Evolutionary conservation across 1,140 invertebrate genomes (phyloP).

Genomic region (Papilio machaon): DNA sequence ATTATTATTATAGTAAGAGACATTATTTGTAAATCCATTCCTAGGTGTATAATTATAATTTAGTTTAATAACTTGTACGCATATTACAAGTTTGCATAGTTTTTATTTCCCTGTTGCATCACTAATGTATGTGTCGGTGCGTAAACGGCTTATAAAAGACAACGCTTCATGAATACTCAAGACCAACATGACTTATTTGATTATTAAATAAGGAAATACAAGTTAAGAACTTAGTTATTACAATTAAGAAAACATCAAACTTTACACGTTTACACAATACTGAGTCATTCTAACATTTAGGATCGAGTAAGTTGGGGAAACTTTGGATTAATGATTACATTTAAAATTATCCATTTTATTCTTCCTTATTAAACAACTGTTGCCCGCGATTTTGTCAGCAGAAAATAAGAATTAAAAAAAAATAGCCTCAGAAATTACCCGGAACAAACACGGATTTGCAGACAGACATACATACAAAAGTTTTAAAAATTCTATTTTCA

Average conservation of each 20-base stretch:
- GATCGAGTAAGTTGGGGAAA: neutral
- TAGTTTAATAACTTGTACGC: neutral
- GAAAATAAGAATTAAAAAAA: neutral
- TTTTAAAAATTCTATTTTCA: too few species aligned
- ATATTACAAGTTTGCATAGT: neutral
- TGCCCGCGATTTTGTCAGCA: too few species aligned
- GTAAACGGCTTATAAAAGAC: neutral
- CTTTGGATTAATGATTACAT: neutral
- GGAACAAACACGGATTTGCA: too few species aligned
- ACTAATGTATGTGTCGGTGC: neutral
- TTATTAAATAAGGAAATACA: conserved; percentile 1
- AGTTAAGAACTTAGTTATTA: neutral
- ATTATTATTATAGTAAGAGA: too few species aligned
- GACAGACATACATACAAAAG: too few species aligned
- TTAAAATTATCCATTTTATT: neutral
- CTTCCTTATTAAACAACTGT: too few species aligned
- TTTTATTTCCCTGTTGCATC: neutral
- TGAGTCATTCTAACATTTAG: neutral
- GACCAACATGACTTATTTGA: neutral
- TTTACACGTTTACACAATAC: neutral
- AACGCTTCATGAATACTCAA: conserved; percentile 1
- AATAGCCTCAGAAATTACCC: too few species aligned
- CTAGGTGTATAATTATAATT: neutral
- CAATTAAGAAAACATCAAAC: neutral
- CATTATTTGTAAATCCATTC: neutral